Conservation (phyloP, 2,113 vertebrate species). For the Platysternon megacephalum region DNA sequence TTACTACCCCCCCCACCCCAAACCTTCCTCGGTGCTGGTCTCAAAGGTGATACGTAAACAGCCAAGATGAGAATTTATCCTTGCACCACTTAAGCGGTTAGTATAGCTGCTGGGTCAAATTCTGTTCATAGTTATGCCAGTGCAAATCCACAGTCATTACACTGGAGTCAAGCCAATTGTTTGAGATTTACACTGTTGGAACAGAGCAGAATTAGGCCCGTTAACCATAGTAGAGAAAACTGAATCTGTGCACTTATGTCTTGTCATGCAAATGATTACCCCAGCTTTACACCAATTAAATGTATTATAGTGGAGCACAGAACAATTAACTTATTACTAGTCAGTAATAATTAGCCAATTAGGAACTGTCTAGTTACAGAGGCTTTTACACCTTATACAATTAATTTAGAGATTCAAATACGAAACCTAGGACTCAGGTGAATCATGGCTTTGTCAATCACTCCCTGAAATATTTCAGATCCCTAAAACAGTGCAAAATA, state of each 20-base stretch:
- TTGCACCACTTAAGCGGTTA: background rate
- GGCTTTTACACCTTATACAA: background rate
- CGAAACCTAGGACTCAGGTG: background rate
- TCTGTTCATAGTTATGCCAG: background rate
- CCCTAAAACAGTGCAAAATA: background rate
- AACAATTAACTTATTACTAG: background rate
- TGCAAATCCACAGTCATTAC: background rate
- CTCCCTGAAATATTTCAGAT: background rate
- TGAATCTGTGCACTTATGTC: background rate
- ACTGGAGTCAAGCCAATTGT: fast-evolving
- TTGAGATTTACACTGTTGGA: background rate
- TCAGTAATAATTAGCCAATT: background rate
- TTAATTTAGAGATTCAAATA: background rate
- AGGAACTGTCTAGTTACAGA: background rate
- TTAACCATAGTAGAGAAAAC: background rate
- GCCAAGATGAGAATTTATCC: background rate
- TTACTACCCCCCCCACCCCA: background rate
- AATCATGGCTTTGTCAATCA: background rate
- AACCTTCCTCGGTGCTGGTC: background rate
- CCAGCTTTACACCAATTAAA: background rate
- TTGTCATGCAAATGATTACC: background rate
- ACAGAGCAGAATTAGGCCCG: background rate
- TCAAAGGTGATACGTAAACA: background rate
- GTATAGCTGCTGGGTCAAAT: background rate
- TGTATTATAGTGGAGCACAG: background rate